These are phyloP conservation scores for Aricia agestis DNA, from an alignment of 1,140 invertebrate genomes.

Conservation along the genomic window DNA sequence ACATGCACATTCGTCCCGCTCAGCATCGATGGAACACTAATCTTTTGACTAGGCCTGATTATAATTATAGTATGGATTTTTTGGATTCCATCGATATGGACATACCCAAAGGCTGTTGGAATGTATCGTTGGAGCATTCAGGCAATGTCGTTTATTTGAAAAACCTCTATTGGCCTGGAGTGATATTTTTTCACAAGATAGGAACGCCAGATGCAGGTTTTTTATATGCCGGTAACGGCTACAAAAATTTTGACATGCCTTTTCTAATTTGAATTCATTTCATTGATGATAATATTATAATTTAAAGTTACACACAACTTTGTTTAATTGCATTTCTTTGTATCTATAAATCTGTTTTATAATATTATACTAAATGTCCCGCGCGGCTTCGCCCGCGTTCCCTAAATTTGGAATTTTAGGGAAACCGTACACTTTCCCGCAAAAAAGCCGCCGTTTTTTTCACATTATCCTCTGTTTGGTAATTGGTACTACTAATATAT, in stretches of 20 bases:
- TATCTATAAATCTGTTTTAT: too few species aligned
- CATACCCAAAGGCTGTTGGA: constrained; percentile 81
- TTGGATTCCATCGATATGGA: constrained; percentile 83
- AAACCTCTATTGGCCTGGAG: constrained; percentile 85
- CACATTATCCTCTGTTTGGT: too few species aligned
- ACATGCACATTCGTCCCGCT: constrained; percentile 81
- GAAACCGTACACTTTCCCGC: too few species aligned
- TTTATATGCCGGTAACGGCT: constrained; percentile 84
- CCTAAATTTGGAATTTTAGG: too few species aligned
- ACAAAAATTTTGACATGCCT: constrained; percentile 83
- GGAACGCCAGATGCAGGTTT: constrained; percentile 81
- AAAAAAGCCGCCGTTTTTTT: too few species aligned
- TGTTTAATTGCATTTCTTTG: too few species aligned
- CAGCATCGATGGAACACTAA: constrained; percentile 84
- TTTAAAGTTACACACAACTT: too few species aligned
- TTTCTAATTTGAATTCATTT: constrained; percentile 72
- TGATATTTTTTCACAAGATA: constrained; percentile 83
- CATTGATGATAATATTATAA: neutral
- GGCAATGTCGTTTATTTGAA: constrained; percentile 79
- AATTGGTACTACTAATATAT: too few species aligned
- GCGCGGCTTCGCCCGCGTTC: too few species aligned
- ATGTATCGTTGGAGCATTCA: constrained; percentile 76
- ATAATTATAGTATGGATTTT: constrained; percentile 87
- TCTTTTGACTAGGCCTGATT: constrained; percentile 82
- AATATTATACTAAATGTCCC: too few species aligned